phyloP scores from a whole-genome alignment of 1,140 invertebrate species.

The Drosophila azteca region DNA sequence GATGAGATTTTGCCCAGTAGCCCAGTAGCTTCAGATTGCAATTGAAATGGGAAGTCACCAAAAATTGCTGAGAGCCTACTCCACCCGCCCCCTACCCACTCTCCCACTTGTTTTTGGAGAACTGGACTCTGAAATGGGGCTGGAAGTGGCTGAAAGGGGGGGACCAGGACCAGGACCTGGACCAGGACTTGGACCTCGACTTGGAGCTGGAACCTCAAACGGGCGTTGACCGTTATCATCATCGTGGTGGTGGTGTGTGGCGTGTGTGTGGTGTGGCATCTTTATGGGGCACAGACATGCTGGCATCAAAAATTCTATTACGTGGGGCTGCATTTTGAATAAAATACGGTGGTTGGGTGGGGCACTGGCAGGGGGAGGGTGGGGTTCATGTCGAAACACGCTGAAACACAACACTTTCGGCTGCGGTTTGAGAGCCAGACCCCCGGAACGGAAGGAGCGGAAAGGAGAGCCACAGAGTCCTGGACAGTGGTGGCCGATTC shows the following conservation, averaged over 20 bases:
- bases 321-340: constrained; percentile 77
- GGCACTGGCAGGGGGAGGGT: constrained; percentile 16
- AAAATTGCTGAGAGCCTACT: constrained; percentile 32
- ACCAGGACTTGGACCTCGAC: background rate
- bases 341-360: constrained; percentile 61
- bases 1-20: constrained; percentile 80
- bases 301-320: constrained; percentile 82
- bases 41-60: constrained; percentile 63
- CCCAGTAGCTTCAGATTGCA: constrained; percentile 38
- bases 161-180: background rate
- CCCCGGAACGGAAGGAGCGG: constrained; percentile 34
- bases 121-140: background rate
- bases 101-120: too few species aligned
- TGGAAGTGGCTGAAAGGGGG: too few species aligned
- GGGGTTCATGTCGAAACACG: constrained; percentile 49
- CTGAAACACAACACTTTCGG: constrained; percentile 79
- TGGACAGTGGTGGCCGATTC: constrained; percentile 24
- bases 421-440: constrained; percentile 53
- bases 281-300: constrained; percentile 78
- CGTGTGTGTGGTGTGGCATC: constrained; percentile 58
- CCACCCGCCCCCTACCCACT: too few species aligned
- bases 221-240: constrained; percentile 75
- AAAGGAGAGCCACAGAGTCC: constrained; percentile 32
- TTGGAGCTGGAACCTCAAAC: constrained; percentile 18
- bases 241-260: background rate